Evolutionary conservation across 2,113 vertebrate genomes (phyloP).

Genomic region (Gracilinanus agilis): DNA sequence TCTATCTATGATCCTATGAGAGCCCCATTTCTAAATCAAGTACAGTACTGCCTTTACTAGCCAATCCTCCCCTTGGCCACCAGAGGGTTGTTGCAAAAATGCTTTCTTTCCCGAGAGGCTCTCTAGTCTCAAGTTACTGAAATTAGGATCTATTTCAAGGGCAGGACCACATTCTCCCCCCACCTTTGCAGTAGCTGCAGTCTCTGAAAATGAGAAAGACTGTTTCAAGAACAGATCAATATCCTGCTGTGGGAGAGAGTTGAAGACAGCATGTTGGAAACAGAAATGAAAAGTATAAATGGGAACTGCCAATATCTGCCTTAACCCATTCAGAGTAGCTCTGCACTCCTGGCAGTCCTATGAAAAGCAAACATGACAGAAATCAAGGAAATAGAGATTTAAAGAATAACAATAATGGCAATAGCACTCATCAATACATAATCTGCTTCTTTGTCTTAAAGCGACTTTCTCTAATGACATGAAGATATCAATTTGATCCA

Average conservation of each 20-base stretch:
- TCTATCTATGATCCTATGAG: background rate
- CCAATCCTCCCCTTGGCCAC: background rate
- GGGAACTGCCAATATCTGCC: background rate
- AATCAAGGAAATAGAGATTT: background rate
- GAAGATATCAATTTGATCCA: background rate
- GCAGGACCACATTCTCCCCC: constrained; percentile 6
- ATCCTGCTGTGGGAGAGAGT: constrained; percentile 56
- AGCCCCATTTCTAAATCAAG: background rate
- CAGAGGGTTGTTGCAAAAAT: background rate
- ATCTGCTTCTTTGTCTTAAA: background rate
- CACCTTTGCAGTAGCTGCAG: constrained; percentile 3
- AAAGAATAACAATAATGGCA: background rate
- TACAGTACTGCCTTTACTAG: background rate
- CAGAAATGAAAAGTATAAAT: background rate
- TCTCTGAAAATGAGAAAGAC: constrained; percentile 54
- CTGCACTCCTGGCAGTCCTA: background rate
- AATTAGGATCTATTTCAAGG: constrained; percentile 41
- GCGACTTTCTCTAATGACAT: background rate
- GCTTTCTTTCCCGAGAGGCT: background rate
- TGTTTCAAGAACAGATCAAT: constrained; percentile 57
- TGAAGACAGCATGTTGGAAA: constrained; percentile 42
- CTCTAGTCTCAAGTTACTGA: background rate
- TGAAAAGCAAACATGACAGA: background rate
- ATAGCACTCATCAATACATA: background rate
- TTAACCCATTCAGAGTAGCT: background rate